Evolutionary conservation across 2,888 invertebrate species (phyloP).

Genomic region (Lasioglossum leucozonium): DNA sequence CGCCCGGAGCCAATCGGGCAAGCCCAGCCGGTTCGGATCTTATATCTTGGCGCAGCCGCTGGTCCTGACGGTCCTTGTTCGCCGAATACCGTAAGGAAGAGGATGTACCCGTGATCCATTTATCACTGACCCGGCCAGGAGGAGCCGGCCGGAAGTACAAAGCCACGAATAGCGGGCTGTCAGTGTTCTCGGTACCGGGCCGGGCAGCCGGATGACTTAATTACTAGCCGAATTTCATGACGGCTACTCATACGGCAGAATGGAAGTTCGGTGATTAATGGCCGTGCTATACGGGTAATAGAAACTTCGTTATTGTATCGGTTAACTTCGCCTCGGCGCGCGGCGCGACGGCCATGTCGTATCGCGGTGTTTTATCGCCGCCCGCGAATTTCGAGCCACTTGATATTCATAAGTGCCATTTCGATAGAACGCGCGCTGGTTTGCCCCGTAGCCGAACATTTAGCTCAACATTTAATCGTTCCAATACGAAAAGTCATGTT

Average conservation of each 20-base stretch:
- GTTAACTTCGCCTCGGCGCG: neutral
- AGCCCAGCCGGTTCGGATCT: constrained; percentile 61
- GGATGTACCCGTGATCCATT: constrained; percentile 71
- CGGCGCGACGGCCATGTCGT: neutral
- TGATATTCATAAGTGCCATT: neutral
- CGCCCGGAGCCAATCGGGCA: constrained; percentile 40
- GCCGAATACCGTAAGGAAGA: constrained; percentile 61
- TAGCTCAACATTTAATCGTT: neutral
- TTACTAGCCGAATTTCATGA: constrained; percentile 58
- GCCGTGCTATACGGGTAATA: neutral
- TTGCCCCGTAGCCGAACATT: neutral
- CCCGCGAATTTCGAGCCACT: neutral
- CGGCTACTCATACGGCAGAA: constrained; percentile 20
- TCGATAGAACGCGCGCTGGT: neutral
- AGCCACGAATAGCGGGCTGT: constrained; percentile 63
- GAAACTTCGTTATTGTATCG: constrained; percentile 17
- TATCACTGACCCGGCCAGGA: constrained; percentile 79
- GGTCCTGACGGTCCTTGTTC: constrained; percentile 72
- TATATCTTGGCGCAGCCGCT: constrained; percentile 69
- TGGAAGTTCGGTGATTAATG: constrained; percentile 47
- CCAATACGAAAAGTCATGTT: neutral
- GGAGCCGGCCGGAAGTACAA: constrained; percentile 73
- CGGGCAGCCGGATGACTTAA: constrained; percentile 53
- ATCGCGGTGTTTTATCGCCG: neutral
- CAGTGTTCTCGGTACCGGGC: constrained; percentile 48